Percentiles rank a stretch among this genome's conserved stretches.
Conservation (phyloP, 2,888 invertebrate species). For the Sympetrum striolatum region DNA sequence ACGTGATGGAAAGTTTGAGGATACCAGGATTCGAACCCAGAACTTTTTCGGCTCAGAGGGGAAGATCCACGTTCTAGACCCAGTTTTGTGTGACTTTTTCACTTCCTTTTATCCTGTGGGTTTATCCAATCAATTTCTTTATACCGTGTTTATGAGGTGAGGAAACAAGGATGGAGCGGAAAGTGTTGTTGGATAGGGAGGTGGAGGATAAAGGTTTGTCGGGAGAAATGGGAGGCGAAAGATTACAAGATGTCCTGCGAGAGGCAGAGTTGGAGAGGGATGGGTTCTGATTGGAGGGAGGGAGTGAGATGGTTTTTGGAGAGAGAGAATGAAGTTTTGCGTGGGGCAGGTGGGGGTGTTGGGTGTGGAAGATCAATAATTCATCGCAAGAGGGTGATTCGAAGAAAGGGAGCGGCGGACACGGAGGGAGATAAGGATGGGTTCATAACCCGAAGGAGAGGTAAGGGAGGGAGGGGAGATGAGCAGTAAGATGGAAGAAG, state of each 20-base stretch:
- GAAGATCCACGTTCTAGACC: too few relatives aligned
- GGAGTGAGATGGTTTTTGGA: neutral
- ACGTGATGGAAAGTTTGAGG: too few relatives aligned
- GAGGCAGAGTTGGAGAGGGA: neutral
- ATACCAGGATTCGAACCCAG: too few relatives aligned
- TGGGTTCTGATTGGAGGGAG: neutral
- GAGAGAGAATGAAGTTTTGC: neutral
- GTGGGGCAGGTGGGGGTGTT: neutral
- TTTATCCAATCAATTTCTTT: too few relatives aligned
- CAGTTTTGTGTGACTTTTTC: too few relatives aligned
- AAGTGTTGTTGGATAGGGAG: too few relatives aligned
- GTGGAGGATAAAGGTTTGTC: too few relatives aligned
- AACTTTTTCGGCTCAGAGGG: too few relatives aligned
- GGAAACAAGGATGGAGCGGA: too few relatives aligned
- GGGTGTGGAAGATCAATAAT: slow-evolving; percentile 37
- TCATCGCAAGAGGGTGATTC: slow-evolving; percentile 40
- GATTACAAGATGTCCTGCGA: neutral
- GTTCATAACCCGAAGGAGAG: neutral
- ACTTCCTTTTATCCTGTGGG: too few relatives aligned
- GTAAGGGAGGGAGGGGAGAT: neutral
- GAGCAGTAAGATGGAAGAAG: neutral
- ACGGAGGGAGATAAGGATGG: neutral
- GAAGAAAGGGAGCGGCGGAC: neutral
- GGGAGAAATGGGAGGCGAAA: too few relatives aligned
- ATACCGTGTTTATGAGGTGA: too few relatives aligned